A percentile compares a stretch with the other conserved stretches of the same genome.
Evolutionary conservation across 2,888 invertebrate species (phyloP).

Genomic region (Orthonychiurus folsomi): DNA sequence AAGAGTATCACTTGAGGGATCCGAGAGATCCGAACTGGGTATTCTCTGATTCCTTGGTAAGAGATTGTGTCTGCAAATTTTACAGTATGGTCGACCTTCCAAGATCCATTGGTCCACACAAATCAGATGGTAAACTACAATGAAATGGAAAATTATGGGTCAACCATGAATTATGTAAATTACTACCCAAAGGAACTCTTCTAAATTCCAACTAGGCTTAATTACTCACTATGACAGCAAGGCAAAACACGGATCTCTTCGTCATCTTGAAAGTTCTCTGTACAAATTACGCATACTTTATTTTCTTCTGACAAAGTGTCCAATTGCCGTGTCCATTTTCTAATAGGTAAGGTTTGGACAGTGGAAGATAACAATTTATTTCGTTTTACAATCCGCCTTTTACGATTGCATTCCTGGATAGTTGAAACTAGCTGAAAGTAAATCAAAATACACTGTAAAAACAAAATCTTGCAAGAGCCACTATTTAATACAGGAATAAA

Average conservation of each 20-base stretch:
- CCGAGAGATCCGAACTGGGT: neutral
- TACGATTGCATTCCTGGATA: neutral
- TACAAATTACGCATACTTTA: constrained; percentile 5
- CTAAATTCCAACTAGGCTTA: too few relatives aligned
- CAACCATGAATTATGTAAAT: neutral
- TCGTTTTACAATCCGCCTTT: neutral
- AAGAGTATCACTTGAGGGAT: neutral
- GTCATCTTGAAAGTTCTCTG: neutral
- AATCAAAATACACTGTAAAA: too few relatives aligned
- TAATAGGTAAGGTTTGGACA: neutral
- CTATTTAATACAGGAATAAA: neutral
- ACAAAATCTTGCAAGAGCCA: too few relatives aligned
- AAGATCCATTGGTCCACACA: neutral
- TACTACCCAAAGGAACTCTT: neutral
- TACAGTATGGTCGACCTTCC: neutral
- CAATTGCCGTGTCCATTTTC: neutral
- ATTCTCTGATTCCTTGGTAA: neutral
- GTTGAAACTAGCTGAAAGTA: neutral
- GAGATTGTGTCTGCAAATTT: neutral
- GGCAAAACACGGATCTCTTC: neutral
- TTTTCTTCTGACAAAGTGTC: neutral
- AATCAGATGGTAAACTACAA: neutral
- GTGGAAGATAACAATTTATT: neutral
- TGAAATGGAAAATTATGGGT: neutral
- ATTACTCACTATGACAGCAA: neutral